phyloP scores from a whole-genome alignment of 92 coral and sea anemone species.

The Zoanthus sansibaricus region DNA sequence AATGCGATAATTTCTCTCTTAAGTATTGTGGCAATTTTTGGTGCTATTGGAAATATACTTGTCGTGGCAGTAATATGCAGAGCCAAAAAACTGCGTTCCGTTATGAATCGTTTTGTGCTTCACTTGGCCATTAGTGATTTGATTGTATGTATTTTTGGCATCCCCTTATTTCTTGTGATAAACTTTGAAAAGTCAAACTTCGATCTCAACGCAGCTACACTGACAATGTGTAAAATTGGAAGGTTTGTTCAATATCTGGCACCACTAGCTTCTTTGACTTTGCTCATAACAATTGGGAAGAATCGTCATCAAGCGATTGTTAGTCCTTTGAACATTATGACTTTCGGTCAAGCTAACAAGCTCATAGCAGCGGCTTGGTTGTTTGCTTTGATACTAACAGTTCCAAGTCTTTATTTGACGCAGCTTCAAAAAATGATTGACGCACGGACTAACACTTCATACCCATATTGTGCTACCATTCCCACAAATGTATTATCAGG shows the following conservation, averaged over 20 bases:
- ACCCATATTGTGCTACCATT: conserved; percentile 79
- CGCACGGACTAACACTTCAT: conserved; percentile 49
- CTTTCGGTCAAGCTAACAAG: conserved; percentile 77
- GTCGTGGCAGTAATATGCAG: conserved; percentile 75
- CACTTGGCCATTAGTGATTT: conserved; percentile 86
- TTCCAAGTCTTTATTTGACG: conserved; percentile 80
- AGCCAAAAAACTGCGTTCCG: conserved; percentile 82
- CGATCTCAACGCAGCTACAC: background rate
- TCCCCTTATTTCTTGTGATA: conserved; percentile 74
- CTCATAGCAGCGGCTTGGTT: conserved; percentile 81
- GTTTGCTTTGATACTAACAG: conserved; percentile 67
- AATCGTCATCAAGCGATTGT: conserved; percentile 88
- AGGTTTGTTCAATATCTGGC: conserved; percentile 88
- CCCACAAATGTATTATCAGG: conserved; percentile 66
- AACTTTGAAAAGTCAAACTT: conserved; percentile 61
- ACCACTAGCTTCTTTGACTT: conserved; percentile 81
- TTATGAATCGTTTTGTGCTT: conserved; percentile 90
- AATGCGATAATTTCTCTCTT: conserved; percentile 59
- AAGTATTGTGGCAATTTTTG: conserved; percentile 72
- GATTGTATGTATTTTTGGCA: conserved; percentile 77
- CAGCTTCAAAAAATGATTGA: conserved; percentile 35
- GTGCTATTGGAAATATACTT: conserved; percentile 78
- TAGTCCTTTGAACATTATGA: conserved; percentile 78
- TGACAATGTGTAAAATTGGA: conserved; percentile 68
- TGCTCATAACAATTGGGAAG: conserved; percentile 86